Evolutionary conservation across 1,140 invertebrate species (phyloP), one percentile per base, ranked within the genome.

Genomic region (Nomia melanderi): DNA sequence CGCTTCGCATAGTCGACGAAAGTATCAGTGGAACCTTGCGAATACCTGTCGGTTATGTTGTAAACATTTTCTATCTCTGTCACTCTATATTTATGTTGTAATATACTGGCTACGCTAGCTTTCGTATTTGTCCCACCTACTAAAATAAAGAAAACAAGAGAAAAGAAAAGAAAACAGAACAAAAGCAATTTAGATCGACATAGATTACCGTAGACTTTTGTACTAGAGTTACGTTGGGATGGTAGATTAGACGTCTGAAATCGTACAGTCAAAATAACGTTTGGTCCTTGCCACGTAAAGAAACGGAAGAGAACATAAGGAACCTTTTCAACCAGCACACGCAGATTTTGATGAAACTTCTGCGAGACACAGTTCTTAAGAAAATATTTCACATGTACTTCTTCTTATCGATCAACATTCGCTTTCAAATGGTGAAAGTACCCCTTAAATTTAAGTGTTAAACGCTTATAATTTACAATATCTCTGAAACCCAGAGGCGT

Each of bases 21-120:
- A 65, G 57, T 75, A 63, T 70, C 73, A 70, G 50, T 57, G 73
- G 74, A 62, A 64, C 59, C 23, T 79, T 77, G n/a, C 47, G 53
- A 67, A 79, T 41, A 64, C 56, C 20, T 66, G 54, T 70, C 66
- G 78, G 77, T 79, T 79, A 79, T 63, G 56, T 77, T 75, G 9
- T 63, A 63, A 79, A 70, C 25, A 59, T 79, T 76, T 79, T 79
- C 53, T 75, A 76, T 53, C 47, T 36, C 14, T 67, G 36, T 64
- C n/a, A 7, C 47, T 50, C 20, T 70, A 77, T 71, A 14, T 77
- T 33, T 70, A 71, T 71, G 75, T 77, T 62, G 62, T 67, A 59
- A 71, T 71, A 71, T 70, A 77, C 62, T 77, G 71, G 67, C 56
- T 31, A 77, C 44, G 56, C 44, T 25, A 71, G 66, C 66, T 77